phyloP scores from a whole-genome alignment of 2,888 invertebrate species.

The Sericinus montela region DNA sequence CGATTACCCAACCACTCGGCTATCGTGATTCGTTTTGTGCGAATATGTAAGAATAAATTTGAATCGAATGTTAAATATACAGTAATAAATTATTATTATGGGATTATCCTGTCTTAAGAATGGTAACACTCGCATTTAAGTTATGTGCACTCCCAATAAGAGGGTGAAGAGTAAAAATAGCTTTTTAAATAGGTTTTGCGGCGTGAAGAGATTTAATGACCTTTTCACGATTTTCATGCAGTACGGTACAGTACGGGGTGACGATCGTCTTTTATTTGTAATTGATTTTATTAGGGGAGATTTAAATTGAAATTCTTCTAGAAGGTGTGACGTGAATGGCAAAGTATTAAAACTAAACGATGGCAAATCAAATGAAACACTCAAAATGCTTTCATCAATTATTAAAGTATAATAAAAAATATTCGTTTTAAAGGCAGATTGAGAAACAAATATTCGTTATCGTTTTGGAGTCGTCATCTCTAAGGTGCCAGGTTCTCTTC shows the following conservation, averaged over 20 bases:
- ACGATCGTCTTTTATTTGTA: constrained; percentile 65
- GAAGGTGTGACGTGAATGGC: constrained; percentile 54
- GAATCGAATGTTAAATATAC: too few species aligned
- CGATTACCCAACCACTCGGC: too few species aligned
- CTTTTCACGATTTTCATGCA: constrained; percentile 57
- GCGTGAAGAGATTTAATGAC: constrained; percentile 73
- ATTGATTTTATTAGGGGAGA: constrained; percentile 62
- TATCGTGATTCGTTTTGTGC: too few species aligned
- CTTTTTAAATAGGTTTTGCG: constrained; percentile 71
- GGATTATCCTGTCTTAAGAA: constrained; percentile 7
- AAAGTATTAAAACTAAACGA: neutral
- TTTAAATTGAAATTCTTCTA: constrained; percentile 66
- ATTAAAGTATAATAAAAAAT: too few species aligned
- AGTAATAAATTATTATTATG: neutral
- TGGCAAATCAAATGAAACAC: too few species aligned
- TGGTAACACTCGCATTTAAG: constrained; percentile 31
- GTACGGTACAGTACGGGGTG: constrained; percentile 57
- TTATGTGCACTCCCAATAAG: constrained; percentile 39
- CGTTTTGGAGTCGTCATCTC: too few species aligned
- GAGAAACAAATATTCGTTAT: too few species aligned
- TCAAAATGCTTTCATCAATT: too few species aligned
- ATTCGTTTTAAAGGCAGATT: too few species aligned
- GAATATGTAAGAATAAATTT: too few species aligned
- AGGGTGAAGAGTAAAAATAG: constrained; percentile 48
- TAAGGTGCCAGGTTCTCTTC: too few species aligned